Conservation (phyloP, 2,113 vertebrate genomes). For the Ceuthmochares aereus region DNA sequence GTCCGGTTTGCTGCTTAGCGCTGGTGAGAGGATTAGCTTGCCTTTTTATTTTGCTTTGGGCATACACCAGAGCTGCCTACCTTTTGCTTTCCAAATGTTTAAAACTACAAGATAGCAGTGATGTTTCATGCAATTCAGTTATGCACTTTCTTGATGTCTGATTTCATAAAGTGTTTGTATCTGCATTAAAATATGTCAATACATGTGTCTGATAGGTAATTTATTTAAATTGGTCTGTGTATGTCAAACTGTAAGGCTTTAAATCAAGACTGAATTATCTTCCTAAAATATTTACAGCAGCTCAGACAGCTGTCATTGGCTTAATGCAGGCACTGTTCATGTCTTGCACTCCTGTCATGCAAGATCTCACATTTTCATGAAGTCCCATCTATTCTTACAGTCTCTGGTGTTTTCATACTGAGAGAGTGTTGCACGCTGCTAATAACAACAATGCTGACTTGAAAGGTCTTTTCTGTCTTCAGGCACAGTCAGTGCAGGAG, state of each 20-base stretch:
- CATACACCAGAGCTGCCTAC: background rate
- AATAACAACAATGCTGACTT: background rate
- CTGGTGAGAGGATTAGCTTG: background rate
- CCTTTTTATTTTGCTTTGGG: background rate
- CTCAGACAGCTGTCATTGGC: background rate
- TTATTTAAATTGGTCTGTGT: conserved; percentile 4
- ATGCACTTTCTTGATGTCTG: background rate
- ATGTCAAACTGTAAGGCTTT: background rate
- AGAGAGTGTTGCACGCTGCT: background rate
- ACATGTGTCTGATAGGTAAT: background rate
- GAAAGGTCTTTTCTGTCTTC: background rate
- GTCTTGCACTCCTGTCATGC: background rate
- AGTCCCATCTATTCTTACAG: background rate
- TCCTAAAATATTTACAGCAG: background rate
- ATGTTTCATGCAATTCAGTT: background rate
- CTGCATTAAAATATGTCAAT: background rate
- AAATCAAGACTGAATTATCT: background rate
- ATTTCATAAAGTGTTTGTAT: background rate
- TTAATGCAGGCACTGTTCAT: background rate
- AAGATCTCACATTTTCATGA: background rate
- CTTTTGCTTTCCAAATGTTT: background rate
- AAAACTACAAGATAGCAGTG: background rate
- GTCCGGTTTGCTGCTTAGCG: background rate
- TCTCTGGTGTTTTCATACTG: background rate
- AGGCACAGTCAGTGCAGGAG: background rate